Evolutionary conservation across 2,888 invertebrate species (phyloP).

Genomic region (Cyclophora punctaria): DNA sequence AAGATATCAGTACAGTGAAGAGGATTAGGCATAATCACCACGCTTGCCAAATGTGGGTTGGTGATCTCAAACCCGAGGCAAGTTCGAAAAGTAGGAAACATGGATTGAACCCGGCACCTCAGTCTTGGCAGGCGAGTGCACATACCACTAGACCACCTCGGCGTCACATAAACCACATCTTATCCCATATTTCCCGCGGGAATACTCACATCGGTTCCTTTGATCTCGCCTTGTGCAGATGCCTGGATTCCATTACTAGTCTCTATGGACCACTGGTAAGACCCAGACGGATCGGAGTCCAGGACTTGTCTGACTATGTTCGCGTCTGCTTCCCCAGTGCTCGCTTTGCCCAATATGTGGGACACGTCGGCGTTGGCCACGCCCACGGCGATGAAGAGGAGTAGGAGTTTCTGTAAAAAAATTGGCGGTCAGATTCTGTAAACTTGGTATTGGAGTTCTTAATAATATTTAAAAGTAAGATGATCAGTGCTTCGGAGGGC

Average conservation of each 20-base stretch:
- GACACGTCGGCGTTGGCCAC: constrained; percentile 51
- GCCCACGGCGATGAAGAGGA: constrained; percentile 28
- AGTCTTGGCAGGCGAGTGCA: no score
- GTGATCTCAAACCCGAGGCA: no score
- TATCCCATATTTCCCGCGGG: background rate
- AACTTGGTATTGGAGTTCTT: no score
- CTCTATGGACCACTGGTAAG: constrained; percentile 67
- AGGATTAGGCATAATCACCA: no score
- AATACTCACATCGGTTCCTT: constrained; percentile 30
- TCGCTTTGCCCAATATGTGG: constrained; percentile 30
- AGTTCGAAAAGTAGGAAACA: no score
- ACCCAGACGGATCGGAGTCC: constrained; percentile 62
- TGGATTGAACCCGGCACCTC: no score
- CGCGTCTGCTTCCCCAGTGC: constrained; percentile 20
- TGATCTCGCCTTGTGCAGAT: constrained; percentile 65
- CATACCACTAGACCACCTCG: no score
- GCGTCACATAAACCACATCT: no score
- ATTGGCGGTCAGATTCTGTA: background rate
- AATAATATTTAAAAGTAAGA: no score
- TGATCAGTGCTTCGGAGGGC: no score
- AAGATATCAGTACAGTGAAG: no score
- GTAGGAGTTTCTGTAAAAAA: constrained; percentile 33
- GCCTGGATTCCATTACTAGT: constrained; percentile 76
- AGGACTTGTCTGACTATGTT: constrained; percentile 41
- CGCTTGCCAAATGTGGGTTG: no score